Evolutionary conservation across 2,797 vertebrate genomes (phyloP).

Genomic region (Danionella dracula): DNA sequence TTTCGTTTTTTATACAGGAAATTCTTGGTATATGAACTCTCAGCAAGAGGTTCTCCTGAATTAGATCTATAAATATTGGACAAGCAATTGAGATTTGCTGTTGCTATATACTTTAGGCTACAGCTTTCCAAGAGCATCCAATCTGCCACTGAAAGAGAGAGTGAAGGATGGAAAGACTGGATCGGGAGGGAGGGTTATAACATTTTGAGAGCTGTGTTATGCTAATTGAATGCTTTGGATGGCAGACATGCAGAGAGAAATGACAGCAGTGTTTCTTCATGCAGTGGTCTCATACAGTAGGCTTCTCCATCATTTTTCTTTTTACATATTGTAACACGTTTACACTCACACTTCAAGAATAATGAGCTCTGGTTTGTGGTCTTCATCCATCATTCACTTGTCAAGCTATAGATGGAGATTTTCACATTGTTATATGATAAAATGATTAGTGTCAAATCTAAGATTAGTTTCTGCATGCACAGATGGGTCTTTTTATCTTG

Average conservation of each 20-base stretch:
- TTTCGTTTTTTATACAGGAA: conserved; percentile 27
- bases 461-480: not conserved
- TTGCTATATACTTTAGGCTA: conserved; percentile 42
- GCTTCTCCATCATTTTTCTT: conserved; percentile 4
- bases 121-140: conserved; percentile 16
- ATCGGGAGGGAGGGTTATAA: not conserved
- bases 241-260: conserved; percentile 18
- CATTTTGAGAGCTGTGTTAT: conserved; percentile 33
- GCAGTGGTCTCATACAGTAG: not conserved
- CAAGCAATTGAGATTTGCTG: conserved; percentile 36
- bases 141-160: conserved; percentile 18
- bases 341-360: not conserved
- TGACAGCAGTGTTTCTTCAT: conserved; percentile 27
- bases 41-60: conserved; percentile 23
- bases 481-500: not conserved
- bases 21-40: not conserved
- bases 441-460: not conserved
- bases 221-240: conserved; percentile 42
- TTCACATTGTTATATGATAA: conserved; percentile 17
- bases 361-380: conserved; percentile 30
- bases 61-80: conserved; percentile 48
- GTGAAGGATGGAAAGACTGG: not conserved
- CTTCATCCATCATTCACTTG: conserved; percentile 36
- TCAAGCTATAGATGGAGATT: conserved; percentile 6
- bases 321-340: not conserved